Percentiles rank a stretch among this genome's conserved stretches.
These are phyloP conservation scores for Chalcosyrphus nemorum DNA, from an alignment of 2,888 invertebrate species.

Conservation along the genomic window DNA sequence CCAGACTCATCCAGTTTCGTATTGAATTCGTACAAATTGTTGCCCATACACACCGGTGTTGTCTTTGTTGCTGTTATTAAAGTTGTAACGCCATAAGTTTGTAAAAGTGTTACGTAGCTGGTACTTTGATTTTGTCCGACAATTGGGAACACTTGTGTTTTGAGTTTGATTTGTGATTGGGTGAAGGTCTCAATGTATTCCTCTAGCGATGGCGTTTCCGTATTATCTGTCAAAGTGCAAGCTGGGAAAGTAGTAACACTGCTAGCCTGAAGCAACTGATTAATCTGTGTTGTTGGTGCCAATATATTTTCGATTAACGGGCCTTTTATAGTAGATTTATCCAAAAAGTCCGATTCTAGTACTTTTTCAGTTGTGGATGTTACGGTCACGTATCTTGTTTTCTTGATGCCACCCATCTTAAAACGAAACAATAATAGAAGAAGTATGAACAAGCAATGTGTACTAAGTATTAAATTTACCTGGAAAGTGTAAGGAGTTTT, in stretches of 20 bases:
- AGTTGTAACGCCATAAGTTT: constrained; percentile 93
- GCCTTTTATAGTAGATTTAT: constrained; percentile 86
- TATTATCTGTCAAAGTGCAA: constrained; percentile 88
- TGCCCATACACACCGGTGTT: constrained; percentile 92
- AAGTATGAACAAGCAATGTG: too few relatives aligned
- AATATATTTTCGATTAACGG: constrained; percentile 94
- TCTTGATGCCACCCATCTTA: constrained; percentile 93
- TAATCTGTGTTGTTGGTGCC: constrained; percentile 89
- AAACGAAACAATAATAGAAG: constrained; percentile 48
- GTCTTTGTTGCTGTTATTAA: constrained; percentile 95
- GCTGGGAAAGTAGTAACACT: constrained; percentile 93
- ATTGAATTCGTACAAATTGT: constrained; percentile 94
- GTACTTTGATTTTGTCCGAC: constrained; percentile 89
- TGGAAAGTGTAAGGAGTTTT: constrained; percentile 95
- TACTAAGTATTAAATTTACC: too few relatives aligned
- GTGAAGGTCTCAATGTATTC: constrained; percentile 95
- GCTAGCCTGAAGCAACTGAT: constrained; percentile 87
- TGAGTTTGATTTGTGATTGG: constrained; percentile 93
- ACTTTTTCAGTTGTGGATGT: constrained; percentile 93
- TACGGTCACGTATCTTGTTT: constrained; percentile 93
- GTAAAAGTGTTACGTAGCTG: constrained; percentile 90
- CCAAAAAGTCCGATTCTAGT: constrained; percentile 84
- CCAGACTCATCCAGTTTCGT: constrained; percentile 94
- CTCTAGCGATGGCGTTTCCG: constrained; percentile 93
- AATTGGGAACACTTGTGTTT: constrained; percentile 94